Base-by-base conservation (phyloP, 2,888 invertebrate genomes). In the Napeogenes sylphis region DNA sequence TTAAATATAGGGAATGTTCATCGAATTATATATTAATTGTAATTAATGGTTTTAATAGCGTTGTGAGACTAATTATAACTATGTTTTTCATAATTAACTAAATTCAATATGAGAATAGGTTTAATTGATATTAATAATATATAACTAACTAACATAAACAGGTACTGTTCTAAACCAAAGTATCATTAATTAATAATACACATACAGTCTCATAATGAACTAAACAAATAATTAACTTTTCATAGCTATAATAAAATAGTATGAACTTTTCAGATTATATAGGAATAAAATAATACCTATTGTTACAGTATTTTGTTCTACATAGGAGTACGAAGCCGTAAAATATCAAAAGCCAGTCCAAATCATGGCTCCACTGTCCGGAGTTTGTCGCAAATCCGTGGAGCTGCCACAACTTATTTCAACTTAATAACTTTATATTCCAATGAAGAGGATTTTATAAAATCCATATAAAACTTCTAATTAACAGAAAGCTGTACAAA, bases 351-450 rank as follows among this genome's bases (percentile, higher is more conserved):
- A 4, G 35, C 35, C 35, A 35, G 35, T 56, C 45, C 30, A 56
- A 45, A 13, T 58, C 58, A 55, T 35, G 35, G 35, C 35, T 4
- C 47, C 61, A 65, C 55, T 59, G 60, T 45, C 10, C 35, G 10
- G 55, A 67, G 61, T 65, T 67, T 51, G 63, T 62, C 61, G 54
- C 62, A 61, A 67, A 70, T 70, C 70, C 66, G 63, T 57, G 55
- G 57, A 67, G 56, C 61, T 56, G 65, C 68, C 57, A 62, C 67
- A 70, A 69, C 68, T 69, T 70, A 68, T 67, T 67, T 59, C 58
- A 61, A 63, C 61, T 63, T 61, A 61, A 62, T 67, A 61, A 65
- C 63, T 13, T 46, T 61, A 55, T 38, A 45, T 56, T 59, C 61
- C 58, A 46, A 45, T 30, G 53, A 30, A 35, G 66, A 59, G 64